Conservation (phyloP, 2,113 vertebrate species). For the Poecile atricapillus region DNA sequence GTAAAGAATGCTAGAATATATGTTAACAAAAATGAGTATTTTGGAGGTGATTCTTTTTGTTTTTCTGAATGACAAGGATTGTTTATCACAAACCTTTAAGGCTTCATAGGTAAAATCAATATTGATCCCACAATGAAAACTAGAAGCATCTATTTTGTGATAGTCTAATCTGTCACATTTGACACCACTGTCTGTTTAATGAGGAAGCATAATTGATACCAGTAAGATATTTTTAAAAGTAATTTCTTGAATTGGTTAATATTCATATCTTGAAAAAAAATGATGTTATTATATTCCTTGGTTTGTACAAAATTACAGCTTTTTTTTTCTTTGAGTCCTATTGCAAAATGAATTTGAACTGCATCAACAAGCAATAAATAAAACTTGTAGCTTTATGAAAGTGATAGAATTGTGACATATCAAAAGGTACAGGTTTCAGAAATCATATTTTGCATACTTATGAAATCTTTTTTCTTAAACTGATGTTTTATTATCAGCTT, state of each 20-base stretch:
- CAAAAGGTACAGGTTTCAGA: background rate
- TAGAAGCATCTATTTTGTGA: conserved; percentile 21
- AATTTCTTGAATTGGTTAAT: background rate
- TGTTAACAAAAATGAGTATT: background rate
- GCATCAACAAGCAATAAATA: background rate
- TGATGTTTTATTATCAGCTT: background rate
- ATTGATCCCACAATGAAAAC: conserved; percentile 2
- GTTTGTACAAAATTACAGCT: background rate
- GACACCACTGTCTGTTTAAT: background rate
- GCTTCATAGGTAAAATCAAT: conserved; percentile 39
- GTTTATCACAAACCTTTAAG: conserved; percentile 30
- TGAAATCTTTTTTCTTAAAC: background rate
- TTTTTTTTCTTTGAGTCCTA: background rate
- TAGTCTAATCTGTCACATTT: conserved; percentile 18
- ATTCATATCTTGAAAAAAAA: background rate
- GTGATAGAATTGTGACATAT: background rate
- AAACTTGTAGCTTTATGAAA: background rate
- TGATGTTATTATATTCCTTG: background rate
- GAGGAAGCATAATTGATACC: background rate
- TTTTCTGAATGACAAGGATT: background rate
- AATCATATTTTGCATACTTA: background rate
- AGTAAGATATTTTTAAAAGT: background rate
- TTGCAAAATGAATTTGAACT: background rate
- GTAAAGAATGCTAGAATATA: background rate
- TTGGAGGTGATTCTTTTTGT: background rate